Conservation (phyloP, 2,888 invertebrate genomes). For the Sabatieria punctata region DNA sequence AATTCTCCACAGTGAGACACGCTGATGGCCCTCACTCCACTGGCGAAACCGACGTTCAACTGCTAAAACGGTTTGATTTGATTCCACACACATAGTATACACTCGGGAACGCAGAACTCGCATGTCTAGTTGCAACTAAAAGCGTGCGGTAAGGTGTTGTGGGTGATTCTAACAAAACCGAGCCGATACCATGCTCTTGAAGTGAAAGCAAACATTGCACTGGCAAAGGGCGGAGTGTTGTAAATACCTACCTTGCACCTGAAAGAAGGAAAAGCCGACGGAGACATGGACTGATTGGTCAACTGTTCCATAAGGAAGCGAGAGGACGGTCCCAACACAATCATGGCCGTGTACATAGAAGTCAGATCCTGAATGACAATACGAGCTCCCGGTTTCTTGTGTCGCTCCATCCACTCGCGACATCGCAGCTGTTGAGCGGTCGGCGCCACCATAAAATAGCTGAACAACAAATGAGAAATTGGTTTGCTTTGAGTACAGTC, state of each 20-base stretch:
- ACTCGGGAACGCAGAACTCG: no score
- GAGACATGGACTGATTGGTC: conserved; percentile 69
- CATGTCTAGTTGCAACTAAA: no score
- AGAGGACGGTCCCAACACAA: conserved; percentile 82
- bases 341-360: conserved; percentile 86
- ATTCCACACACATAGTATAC: no score
- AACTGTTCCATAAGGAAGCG: conserved; percentile 69
- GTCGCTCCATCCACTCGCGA: conserved; percentile 56
- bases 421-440: conserved; percentile 90
- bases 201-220: background rate
- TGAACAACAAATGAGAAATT: conserved; percentile 36
- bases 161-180: no score
- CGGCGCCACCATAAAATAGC: conserved; percentile 94
- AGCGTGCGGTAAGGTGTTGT: no score
- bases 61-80: conserved; percentile 42
- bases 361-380: conserved; percentile 56
- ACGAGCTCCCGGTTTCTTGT: conserved; percentile 50
- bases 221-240: background rate
- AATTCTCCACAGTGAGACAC: conserved; percentile 92
- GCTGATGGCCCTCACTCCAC: conserved; percentile 81
- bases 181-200: no score
- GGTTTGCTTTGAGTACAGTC: no score
- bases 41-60: conserved; percentile 78
- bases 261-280: conserved; percentile 79
- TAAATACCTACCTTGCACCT: conserved; percentile 48